A percentile compares a stretch with the other conserved stretches of the same genome.
phyloP scores from a whole-genome alignment of 1,140 invertebrate genomes.

The Euura saliciscinereae region DNA sequence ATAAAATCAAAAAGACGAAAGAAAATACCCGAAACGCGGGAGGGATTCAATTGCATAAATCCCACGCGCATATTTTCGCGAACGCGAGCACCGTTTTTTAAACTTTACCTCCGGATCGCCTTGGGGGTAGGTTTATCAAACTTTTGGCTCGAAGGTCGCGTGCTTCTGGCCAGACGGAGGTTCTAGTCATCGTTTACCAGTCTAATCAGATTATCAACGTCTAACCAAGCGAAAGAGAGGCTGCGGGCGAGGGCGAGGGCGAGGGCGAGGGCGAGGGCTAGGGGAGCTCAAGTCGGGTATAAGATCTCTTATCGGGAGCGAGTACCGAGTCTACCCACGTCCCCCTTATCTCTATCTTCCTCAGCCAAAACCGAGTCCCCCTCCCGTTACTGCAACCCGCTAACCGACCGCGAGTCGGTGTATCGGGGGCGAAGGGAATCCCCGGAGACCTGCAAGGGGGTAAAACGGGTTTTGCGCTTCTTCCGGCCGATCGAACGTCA shows the following conservation, averaged over 20 bases:
- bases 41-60: too few species aligned
- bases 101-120: too few species aligned
- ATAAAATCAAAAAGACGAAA: too few species aligned
- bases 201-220: neutral
- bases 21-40: too few species aligned
- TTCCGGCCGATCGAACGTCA: constrained; percentile 13
- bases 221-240: neutral
- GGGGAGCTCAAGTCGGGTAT: constrained; percentile 43
- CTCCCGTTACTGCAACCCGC: constrained; percentile 3
- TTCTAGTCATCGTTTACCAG: neutral
- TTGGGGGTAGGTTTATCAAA: too few species aligned
- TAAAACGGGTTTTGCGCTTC: constrained; percentile 8
- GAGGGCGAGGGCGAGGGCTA: neutral
- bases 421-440: neutral
- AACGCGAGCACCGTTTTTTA: too few species aligned
- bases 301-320: constrained; percentile 45
- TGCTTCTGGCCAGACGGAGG: too few species aligned
- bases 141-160: too few species aligned
- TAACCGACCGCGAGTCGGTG: neutral
- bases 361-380: constrained; percentile 15
- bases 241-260: neutral
- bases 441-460: neutral
- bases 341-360: constrained; percentile 48
- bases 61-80: too few species aligned
- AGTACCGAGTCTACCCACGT: constrained; percentile 52